Evolutionary conservation across 2,113 vertebrate genomes (phyloP).

Genomic region (Sturnira hondurensis): DNA sequence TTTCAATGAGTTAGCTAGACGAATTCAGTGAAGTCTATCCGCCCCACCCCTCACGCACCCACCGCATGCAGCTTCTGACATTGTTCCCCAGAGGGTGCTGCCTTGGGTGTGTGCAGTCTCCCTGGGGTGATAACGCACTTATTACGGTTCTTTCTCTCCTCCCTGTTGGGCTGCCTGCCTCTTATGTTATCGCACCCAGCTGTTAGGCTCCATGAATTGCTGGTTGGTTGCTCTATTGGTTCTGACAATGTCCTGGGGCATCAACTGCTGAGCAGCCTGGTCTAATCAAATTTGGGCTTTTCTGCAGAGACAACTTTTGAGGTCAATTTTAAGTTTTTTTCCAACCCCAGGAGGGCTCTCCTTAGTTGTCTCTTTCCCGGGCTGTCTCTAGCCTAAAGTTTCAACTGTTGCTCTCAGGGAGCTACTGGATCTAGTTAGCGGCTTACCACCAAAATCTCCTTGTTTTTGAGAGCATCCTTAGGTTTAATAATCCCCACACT

Average conservation of each 20-base stretch:
- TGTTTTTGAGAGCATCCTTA: background rate
- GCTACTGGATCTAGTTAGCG: background rate
- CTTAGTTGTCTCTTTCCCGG: background rate
- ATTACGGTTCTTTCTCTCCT: background rate
- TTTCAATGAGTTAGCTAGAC: background rate
- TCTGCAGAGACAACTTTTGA: background rate
- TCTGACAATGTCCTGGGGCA: background rate
- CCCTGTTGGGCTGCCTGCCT: background rate
- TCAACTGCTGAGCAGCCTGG: background rate
- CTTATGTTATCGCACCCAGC: background rate
- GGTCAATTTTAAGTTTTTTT: background rate
- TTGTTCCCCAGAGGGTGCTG: background rate
- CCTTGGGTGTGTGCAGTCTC: background rate
- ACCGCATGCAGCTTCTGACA: background rate
- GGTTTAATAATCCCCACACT: background rate
- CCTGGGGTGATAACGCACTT: background rate
- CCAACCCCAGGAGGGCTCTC: background rate
- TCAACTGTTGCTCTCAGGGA: background rate
- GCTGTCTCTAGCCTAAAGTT: background rate
- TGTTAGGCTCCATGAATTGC: background rate
- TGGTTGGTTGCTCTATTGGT: background rate
- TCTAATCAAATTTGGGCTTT: background rate
- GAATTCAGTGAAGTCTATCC: background rate
- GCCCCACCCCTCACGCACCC: too few species aligned
- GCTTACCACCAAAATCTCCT: background rate